phyloP scores from a whole-genome alignment of 2,888 invertebrate species.

The Smittia aterrima region DNA sequence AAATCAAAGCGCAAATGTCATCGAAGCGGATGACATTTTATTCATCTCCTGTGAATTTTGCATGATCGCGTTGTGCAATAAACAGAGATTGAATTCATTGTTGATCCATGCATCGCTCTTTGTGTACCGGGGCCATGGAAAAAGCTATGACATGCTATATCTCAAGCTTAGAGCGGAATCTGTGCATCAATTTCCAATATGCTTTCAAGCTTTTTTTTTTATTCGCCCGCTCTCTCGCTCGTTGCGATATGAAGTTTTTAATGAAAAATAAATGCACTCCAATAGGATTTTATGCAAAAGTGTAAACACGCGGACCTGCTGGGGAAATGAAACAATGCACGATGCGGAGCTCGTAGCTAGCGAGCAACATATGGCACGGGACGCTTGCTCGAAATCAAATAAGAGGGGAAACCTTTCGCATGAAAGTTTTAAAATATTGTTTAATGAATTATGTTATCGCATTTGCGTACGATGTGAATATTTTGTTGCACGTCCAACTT shows the following conservation, averaged over 20 bases:
- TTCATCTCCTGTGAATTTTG: not conserved
- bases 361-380: not conserved
- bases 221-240: not conserved
- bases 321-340: not conserved
- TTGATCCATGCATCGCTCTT: not conserved
- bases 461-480: too few species aligned
- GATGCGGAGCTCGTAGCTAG: not conserved
- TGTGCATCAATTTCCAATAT: slow-evolving; percentile 40
- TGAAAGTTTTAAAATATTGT: too few species aligned
- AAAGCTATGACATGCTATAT: not conserved
- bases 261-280: slow-evolving; percentile 41
- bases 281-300: slow-evolving; percentile 6
- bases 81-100: not conserved
- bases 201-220: not conserved
- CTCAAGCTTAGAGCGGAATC: slow-evolving; percentile 26
- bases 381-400: too few species aligned
- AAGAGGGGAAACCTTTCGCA: too few species aligned
- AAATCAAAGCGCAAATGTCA: not conserved
- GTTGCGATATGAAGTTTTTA: slow-evolving; percentile 23
- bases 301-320: slow-evolving; percentile 2
- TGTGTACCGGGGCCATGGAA: not conserved
- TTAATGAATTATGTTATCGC: too few species aligned
- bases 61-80: not conserved
- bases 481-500: too few species aligned
- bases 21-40: not conserved